Base-by-base conservation (phyloP, 1,140 invertebrate genomes). In the Drosophila varians region DNA sequence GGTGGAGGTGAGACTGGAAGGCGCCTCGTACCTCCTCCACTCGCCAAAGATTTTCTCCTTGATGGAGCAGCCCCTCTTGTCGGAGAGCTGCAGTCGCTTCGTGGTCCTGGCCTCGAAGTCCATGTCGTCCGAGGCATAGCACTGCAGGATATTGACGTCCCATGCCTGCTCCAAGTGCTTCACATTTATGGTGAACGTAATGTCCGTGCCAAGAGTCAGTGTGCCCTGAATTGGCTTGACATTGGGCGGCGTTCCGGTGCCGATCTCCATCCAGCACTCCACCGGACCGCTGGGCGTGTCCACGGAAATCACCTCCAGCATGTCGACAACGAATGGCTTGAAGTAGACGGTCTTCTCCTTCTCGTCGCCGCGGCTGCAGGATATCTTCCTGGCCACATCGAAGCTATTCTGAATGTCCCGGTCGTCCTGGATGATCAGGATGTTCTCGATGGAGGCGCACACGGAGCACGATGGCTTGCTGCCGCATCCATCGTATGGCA, bases 181-280 rank as follows among this genome's bases (percentile, higher is more conserved):
- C 8, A 95, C 91, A 83, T 95, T 95, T 9, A 96, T 94, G 9
- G 95, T 90, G 26, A 96, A 93, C 0, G 94, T 95, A 8, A 96
- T 90, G 42, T 94, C 93, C 56, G 95, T 94, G 1, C 95, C 95
- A 52, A 96, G 94, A 87, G 94, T 94, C 6, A 96, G 93, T 1
- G 94, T 75, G n/a, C 71, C 65, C 21, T 71, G 49, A 19, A 90
- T 80, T 6, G 90, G 90, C 5, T 71, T 52, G 14, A 95, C 93
- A 87, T 94, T 94, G 34, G 95, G 94, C 80, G 93, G 95, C 51
- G 92, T 90, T 73, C 95, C 95, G 71, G 93, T 93, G 57, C 95
- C 94, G 53, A 96, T 95, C 66, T 95, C 94, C 95, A 96, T 96
- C 95, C 95, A 96, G 90, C 95, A 95, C 69, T 95, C 93, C 0